Conservation (phyloP, 2,888 invertebrate species). For the Drosophila paucipuncta region DNA sequence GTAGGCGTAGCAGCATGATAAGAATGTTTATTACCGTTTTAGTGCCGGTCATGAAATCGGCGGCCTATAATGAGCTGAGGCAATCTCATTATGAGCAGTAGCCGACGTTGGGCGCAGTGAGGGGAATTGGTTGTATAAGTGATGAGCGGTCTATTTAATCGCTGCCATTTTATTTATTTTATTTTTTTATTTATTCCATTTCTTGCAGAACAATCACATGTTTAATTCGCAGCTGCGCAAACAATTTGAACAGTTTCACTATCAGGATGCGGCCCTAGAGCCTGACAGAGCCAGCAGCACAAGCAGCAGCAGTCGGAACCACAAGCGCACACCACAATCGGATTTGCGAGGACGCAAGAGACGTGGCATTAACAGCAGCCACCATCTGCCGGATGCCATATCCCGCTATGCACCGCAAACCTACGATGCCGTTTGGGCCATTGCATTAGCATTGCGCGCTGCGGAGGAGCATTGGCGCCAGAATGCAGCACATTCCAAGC, state of each 20-base stretch:
- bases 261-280: conserved; percentile 48
- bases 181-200: conserved; percentile 46
- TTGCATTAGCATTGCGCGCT: conserved; percentile 91
- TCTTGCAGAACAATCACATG: conserved; percentile 84
- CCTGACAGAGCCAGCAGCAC: background rate
- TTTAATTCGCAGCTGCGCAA: conserved; percentile 82
- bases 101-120: background rate
- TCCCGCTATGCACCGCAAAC: conserved; percentile 92
- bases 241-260: conserved; percentile 78
- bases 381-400: conserved; percentile 78
- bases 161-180: conserved; percentile 48
- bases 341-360: conserved; percentile 43
- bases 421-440: conserved; percentile 96
- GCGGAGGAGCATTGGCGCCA: conserved; percentile 88
- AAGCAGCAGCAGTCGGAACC: conserved; percentile 23
- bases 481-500: conserved; percentile 82
- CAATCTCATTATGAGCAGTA: conserved; percentile 70
- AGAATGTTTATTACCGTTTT: conserved; percentile 61
- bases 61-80: conserved; percentile 62
- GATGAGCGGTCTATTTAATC: conserved; percentile 67
- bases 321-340: conserved; percentile 57
- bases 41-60: conserved; percentile 62
- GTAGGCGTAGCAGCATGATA: conserved; percentile 38
- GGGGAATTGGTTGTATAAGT: conserved; percentile 17
- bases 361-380: conserved; percentile 47